phyloP scores from a whole-genome alignment of 2,888 invertebrate species.

The Pheosia tremula region DNA sequence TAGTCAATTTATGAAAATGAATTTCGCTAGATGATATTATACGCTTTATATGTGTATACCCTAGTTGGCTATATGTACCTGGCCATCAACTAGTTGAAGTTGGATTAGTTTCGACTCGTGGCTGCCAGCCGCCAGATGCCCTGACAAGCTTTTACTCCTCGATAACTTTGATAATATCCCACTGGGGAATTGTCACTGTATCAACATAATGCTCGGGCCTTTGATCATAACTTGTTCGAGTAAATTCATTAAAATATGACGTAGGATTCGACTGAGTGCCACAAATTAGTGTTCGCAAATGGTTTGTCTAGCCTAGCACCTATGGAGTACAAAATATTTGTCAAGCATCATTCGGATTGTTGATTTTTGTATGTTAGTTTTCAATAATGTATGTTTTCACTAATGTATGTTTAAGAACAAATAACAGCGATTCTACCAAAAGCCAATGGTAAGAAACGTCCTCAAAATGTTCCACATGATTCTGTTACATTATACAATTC shows the following conservation, averaged over 20 bases:
- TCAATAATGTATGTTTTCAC: too few species aligned
- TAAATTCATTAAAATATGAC: constrained; percentile 4
- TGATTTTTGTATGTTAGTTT: too few species aligned
- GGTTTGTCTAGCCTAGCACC: not conserved
- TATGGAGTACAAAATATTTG: too few species aligned
- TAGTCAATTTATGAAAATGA: too few species aligned
- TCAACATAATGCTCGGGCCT: constrained; percentile 37
- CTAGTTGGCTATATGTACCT: constrained; percentile 17
- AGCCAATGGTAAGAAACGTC: too few species aligned
- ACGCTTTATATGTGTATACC: too few species aligned
- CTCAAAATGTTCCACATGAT: too few species aligned
- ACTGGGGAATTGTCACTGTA: constrained; percentile 44
- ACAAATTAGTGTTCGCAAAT: not conserved
- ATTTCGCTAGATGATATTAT: too few species aligned
- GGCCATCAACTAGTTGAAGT: constrained; percentile 45
- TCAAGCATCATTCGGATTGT: too few species aligned
- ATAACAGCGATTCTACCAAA: too few species aligned
- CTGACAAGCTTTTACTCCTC: constrained; percentile 33
- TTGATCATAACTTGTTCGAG: constrained; percentile 7
- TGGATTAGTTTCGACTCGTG: constrained; percentile 63
- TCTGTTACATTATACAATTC: too few species aligned
- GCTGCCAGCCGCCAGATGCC: constrained; percentile 30
- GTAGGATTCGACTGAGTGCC: not conserved
- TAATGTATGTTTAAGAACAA: too few species aligned
- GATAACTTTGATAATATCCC: constrained; percentile 63